Evolutionary conservation across 2,797 vertebrate species (phyloP), one percentile per base, ranked within the genome.

Genomic region (Tenualosa thibaudeaui): DNA sequence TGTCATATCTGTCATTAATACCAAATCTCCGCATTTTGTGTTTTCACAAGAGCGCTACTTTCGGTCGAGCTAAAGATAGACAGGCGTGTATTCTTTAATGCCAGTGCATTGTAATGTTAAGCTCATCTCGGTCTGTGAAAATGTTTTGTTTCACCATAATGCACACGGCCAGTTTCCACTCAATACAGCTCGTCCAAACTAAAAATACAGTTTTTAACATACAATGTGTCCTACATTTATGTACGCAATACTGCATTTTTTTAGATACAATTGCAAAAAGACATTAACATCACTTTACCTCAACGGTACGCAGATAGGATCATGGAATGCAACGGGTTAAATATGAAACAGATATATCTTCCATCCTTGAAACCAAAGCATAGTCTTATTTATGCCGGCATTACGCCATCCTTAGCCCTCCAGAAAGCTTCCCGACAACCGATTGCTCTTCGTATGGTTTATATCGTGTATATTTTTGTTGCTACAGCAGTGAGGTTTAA

Each of bases 281-380:
- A 78, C 40, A 78, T 78, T 43, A 43, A 71, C 37, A 40, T 81
- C 85, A 88, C 85, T 88, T 84, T 95, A 96, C 95, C 96, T 95
- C 90, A 93, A 92, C 94, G 93, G 91, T 91, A 91, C 87, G 92
- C 89, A 89, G 91, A 43, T 78, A 43, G 71, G 71, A 89, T 91
- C 91, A 87, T 89, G 91, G 91, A 84, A 82, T 81, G 86, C 84
- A 91, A 94, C 91, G 92, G 93, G 94, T 95, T 95, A 93, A 95
- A 91, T 86, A 92, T 83, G 86, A 90, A 89, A 92, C 92, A 88
- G 84, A 89, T 89, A 90, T 93, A 90, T 93, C 93, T 94, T 90
- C 90, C 90, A 90, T 90, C 89, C 91, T 91, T 91, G 89, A 90
- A 92, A 90, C 87, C 83, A 82, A 90, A 92, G 85, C 91, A 91